A percentile compares a stretch with the other conserved stretches of the same genome.
These are phyloP conservation scores for Chloroclysta siterata DNA, from an alignment of 2,888 invertebrate species.

Conservation along the genomic window DNA sequence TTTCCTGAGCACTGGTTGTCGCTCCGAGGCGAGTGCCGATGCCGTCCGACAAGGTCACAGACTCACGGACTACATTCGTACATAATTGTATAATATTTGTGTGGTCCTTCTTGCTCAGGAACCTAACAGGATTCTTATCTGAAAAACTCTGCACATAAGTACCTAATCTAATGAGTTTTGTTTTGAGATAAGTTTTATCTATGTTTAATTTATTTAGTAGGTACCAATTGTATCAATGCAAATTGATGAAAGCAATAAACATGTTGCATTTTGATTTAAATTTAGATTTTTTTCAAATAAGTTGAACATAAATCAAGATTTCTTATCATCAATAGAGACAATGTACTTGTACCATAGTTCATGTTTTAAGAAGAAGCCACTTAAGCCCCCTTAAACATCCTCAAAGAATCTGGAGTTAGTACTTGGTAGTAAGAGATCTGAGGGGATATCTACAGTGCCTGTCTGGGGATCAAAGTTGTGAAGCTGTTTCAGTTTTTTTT, in stretches of 20 bases:
- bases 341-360: no score
- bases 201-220: neutral
- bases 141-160: neutral
- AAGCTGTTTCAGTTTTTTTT: no score
- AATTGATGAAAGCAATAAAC: neutral
- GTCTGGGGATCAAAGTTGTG: no score
- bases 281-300: no score
- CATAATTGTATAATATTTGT: neutral
- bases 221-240: neutral
- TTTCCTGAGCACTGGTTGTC: conserved; percentile 14
- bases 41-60: conserved; percentile 42
- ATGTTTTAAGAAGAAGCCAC: no score
- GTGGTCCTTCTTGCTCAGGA: neutral
- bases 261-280: no score
- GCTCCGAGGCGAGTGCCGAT: conserved; percentile 33
- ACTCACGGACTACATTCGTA: conserved; percentile 19
- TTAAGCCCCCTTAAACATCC: no score
- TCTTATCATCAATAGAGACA: no score
- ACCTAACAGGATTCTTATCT: conserved; percentile 29
- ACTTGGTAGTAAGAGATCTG: no score
- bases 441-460: no score
- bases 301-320: no score
- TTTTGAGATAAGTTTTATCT: neutral
- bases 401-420: no score
- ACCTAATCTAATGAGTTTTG: neutral